Evolutionary conservation across 2,797 vertebrate species (phyloP).

Genomic region (Phalanger gymnotis): DNA sequence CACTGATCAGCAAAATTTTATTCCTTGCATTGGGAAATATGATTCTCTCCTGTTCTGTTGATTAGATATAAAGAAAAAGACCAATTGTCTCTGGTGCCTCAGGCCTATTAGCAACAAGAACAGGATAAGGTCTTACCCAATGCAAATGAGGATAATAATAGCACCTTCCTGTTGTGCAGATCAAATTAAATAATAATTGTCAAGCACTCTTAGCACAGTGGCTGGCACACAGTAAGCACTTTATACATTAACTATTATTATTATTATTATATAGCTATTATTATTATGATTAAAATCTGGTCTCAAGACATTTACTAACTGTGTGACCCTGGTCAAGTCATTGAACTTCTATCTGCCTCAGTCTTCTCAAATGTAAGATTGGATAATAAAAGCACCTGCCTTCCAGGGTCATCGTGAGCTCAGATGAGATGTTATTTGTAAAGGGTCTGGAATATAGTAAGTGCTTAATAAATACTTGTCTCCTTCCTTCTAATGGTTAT

Average conservation of each 20-base stretch:
- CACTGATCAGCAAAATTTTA: not conserved
- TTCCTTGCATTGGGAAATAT: not conserved
- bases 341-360: not conserved
- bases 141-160: not conserved
- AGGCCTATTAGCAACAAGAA: not conserved
- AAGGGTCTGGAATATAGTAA: not conserved
- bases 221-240: not conserved
- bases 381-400: not conserved
- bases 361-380: not conserved
- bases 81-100: not conserved
- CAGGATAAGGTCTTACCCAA: not conserved
- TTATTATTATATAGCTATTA: not conserved
- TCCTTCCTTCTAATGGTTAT: not conserved
- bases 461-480: not conserved
- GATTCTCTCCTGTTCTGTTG: not conserved
- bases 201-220: not conserved
- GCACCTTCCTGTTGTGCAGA: not conserved
- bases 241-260: not conserved
- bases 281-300: too few relatives aligned
- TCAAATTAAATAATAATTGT: not conserved
- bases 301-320: not conserved
- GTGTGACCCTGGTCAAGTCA: not conserved
- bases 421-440: not conserved
- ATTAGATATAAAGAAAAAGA: not conserved
- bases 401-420: not conserved